Base-by-base conservation (phyloP, 2,113 vertebrate species). In the Oophaga pumilio region DNA sequence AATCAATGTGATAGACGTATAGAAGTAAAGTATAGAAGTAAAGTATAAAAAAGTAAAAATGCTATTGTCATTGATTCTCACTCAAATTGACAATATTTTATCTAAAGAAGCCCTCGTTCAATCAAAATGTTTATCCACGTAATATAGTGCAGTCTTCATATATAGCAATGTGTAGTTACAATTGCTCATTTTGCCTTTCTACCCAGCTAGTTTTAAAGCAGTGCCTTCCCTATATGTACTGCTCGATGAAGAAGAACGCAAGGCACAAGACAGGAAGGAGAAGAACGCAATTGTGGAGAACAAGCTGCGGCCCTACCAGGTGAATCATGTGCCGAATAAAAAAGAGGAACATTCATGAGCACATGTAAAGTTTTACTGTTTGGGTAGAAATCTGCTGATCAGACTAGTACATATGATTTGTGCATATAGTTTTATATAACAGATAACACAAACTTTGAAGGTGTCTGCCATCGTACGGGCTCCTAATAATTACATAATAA, bases 401-500 rank as follows among this genome's bases (percentile, higher is more conserved):
- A 74, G 14, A 71, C 5, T 20, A 1, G 24, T 28, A 20, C 26
- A 15, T 80, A 8, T 20, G 24, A 57, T 59, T 33, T 57, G 26
- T 33, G 15, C 53, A 80, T 33, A 33, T 18, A 60, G 24, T 80
- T 80, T 52, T 59, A 20, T 33, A 59, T 60, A 60, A 60, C 60
- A 59, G 57, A 80, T 57, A 80, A 80, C 53, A 80, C 26, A 57
- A 60, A 59, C 53, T 59, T 17, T 57, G 28, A 59, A 59, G 62
- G 60, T 52, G 43, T 24, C 57, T 82, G 80, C 80, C 49, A 68
- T 83, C 24, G 43, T 53, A 83, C 68, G 22, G 68, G 33, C 71
- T 68, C 50, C 49, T 69, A 83, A 68, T 53, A 69, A 68, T 83
- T 64, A 66, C n/a, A 68, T 83, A 83, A 83, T 83, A 83, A 82